Base-by-base conservation (phyloP, 2,888 invertebrate genomes). In the Creontiades dilutus region DNA sequence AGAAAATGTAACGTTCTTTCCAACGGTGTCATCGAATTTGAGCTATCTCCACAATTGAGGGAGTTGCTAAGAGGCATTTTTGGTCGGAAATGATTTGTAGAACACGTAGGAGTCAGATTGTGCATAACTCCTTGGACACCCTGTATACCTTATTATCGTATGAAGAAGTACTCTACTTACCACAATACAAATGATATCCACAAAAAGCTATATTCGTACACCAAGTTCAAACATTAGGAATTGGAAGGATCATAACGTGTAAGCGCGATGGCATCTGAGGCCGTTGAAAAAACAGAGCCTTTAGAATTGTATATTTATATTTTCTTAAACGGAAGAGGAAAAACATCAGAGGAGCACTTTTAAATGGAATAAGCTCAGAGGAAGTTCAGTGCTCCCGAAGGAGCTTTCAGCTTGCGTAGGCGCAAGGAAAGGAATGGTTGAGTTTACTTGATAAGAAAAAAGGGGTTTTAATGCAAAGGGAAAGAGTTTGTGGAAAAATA, bases 391-490 rank as follows among this genome's bases (percentile, higher is more conserved):
- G 52, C 82, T 82, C 52, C 23, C 52, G 52, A 0, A 52, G 82
- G 52, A 82, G 47, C 47, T 19, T 52, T 82, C 82, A 23, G 80
- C 80, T 80, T 80, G 28, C 46, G 80, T 46, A 9, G 27, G 82
- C 27, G 46, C 13, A 9, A n/a, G 52, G 52, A 52, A 52, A 52
- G 82, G 27, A 52, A 82, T 52, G 82, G 52, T 52, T 47, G 82
- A 82, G 82, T 47, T 47, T 47, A 52, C 48, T 82, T 82, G 82
- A 82, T 82, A 82, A 82, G 82, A 52, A 82, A 82, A 82, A 82
- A 82, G 23, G 48, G 80, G 82, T 82, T 82, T 81, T 82, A 82
- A 82, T 82, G 82, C 82, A 82, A 82, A 82, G 82, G 82, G 82
- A 82, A 82, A 82, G 82, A 82, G 82, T 82, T 82, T 52, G 48